Conservation (phyloP, 2,888 invertebrate genomes). For the Oegoconia quadripuncta region DNA sequence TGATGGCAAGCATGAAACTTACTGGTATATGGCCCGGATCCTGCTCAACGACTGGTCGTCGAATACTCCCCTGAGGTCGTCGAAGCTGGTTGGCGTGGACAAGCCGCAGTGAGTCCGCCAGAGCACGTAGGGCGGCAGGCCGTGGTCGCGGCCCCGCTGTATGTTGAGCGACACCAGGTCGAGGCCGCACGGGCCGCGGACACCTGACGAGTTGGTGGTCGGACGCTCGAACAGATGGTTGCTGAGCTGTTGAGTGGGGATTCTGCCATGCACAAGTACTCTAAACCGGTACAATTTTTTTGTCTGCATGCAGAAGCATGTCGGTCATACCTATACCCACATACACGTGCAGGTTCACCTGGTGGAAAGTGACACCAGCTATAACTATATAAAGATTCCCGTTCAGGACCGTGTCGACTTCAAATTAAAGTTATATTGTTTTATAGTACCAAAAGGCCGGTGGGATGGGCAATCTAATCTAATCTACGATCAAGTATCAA, state of each 20-base stretch:
- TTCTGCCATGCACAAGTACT: neutral
- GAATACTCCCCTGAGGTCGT: conserved; percentile 81
- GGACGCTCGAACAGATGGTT: conserved; percentile 83
- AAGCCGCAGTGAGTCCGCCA: conserved; percentile 90
- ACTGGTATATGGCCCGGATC: conserved; percentile 83
- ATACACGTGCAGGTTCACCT: too few species aligned
- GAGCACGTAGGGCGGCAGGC: conserved; percentile 86
- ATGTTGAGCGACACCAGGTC: conserved; percentile 93
- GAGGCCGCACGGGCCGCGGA: conserved; percentile 80
- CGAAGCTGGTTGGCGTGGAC: conserved; percentile 78
- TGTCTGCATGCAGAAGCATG: too few species aligned
- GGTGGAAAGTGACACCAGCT: too few species aligned
- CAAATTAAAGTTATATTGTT: too few species aligned
- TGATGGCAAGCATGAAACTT: too few species aligned
- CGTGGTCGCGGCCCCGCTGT: conserved; percentile 93
- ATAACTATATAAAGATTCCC: too few species aligned
- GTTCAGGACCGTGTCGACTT: too few species aligned
- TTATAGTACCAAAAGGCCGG: too few species aligned
- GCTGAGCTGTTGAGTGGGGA: conserved; percentile 74
- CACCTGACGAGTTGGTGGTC: conserved; percentile 33
- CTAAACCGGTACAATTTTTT: too few species aligned
- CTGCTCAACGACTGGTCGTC: conserved; percentile 81
- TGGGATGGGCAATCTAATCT: too few species aligned
- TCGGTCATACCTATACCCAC: too few species aligned
- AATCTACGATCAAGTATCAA: too few species aligned